Evolutionary conservation across 1,140 invertebrate genomes (phyloP).

Genomic region (Zaprionus kolodkinae): DNA sequence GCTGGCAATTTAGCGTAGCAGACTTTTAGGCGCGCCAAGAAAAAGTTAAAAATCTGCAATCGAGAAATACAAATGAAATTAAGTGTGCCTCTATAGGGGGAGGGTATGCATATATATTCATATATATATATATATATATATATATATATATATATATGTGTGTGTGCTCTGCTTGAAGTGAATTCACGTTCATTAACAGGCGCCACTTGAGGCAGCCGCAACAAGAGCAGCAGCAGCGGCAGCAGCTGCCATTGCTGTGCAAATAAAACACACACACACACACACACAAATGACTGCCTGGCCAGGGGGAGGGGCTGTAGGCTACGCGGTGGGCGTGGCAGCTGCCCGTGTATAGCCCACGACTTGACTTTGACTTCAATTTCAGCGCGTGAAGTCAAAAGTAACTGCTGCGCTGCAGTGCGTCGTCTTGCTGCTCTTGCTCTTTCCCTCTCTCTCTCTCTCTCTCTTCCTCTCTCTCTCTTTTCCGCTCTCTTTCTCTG

Average conservation of each 20-base stretch:
- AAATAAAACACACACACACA: not conserved
- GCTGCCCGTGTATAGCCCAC: conserved; percentile 25
- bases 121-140: too few relatives aligned
- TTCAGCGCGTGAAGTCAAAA: conserved; percentile 45
- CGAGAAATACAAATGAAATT: conserved; percentile 74
- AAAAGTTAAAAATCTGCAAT: conserved; percentile 61
- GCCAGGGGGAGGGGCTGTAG: too few relatives aligned
- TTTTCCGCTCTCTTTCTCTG: too few relatives aligned
- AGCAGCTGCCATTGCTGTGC: not conserved
- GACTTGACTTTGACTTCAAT: conserved; percentile 70
- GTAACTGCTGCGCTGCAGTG: conserved; percentile 9
- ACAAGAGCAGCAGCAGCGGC: conserved; percentile 8
- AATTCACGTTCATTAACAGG: conserved; percentile 63
- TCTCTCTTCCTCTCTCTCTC: not conserved
- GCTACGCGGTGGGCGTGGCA: conserved; percentile 11
- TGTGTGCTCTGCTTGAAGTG: conserved; percentile 38
- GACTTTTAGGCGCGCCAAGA: conserved; percentile 42
- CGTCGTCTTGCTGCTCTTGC: not conserved
- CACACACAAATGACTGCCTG: too few relatives aligned
- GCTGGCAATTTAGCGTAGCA: conserved; percentile 60
- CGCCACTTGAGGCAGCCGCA: conserved; percentile 19
- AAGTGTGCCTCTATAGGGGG: conserved; percentile 29
- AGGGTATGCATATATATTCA: too few relatives aligned
- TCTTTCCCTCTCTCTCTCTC: not conserved
- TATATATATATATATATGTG: not conserved